These are phyloP conservation scores for Oreochromis aureus DNA, from an alignment of 2,113 vertebrate species.

Conservation along the genomic window DNA sequence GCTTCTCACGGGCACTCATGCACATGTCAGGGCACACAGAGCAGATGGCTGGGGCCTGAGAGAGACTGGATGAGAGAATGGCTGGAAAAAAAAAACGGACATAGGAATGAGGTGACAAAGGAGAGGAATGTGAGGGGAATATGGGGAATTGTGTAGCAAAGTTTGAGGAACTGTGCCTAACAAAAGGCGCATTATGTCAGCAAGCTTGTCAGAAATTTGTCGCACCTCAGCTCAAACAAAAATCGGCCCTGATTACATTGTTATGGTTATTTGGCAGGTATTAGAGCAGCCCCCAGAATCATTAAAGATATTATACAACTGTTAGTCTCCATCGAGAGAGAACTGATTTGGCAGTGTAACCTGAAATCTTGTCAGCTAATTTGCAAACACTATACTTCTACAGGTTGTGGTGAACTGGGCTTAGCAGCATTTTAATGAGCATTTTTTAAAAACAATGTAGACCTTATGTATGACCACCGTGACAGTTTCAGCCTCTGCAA, in stretches of 20 bases:
- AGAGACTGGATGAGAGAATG: slow-evolving; percentile 6
- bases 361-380: not conserved
- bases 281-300: not conserved
- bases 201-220: not conserved
- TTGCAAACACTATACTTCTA: not conserved
- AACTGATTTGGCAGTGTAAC: not conserved
- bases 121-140: not conserved
- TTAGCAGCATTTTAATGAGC: not conserved
- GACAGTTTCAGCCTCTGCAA: not conserved
- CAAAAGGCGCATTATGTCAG: not conserved
- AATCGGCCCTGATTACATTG: not conserved
- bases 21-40: slow-evolving; percentile 59
- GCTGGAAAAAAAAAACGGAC: not conserved
- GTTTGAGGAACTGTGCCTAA: not conserved
- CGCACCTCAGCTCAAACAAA: not conserved
- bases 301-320: not conserved
- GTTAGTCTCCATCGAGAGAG: not conserved
- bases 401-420: not conserved
- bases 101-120: not conserved
- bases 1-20: slow-evolving; percentile 57
- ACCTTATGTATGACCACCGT: not conserved
- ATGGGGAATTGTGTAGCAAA: not conserved
- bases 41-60: slow-evolving; percentile 54
- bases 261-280: not conserved
- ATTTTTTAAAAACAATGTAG: not conserved